Evolutionary conservation across 2,113 vertebrate species (phyloP), one percentile per base, ranked within the genome.

Genomic region (Bubalus kerabau): DNA sequence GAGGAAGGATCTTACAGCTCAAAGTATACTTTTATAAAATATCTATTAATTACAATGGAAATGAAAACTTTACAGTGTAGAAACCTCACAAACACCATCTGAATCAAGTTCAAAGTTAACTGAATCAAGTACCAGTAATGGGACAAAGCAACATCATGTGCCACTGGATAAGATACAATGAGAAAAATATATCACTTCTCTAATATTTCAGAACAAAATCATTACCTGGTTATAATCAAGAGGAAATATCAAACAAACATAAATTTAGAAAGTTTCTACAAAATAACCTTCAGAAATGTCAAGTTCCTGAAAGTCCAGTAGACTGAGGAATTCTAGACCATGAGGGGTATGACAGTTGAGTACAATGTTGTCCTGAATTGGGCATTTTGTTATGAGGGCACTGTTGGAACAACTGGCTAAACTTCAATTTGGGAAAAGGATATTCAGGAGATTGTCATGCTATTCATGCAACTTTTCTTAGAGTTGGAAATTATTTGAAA

Each of bases 401-500:
- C 76, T 56, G 85, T 21, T 46, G 67, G 50, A 96, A 67, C 21
- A 23, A 59, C 0, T 46, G 36, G 56, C 2, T 82, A 50, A 84
- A 62, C 60, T 56, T 84, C 17, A 78, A 46, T 56, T 43, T 71
- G 12, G 21, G 32, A 92, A 48, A 94, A 76, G 4, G 5, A 6
- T n/a, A 57, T 5, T 89, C n/a, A 46, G 32, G 17, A 90, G 21
- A 46, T 76, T 43, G 54, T 76, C 64, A 84, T 92, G 12, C 16
- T 83, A 52, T 30, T 87, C 57, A 80, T 54, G 71, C 8, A 90
- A 21, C 40, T 95, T 87, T 93, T 46, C 64, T 76, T 3, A 71
- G 74, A 86, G 43, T 52, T 90, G 83, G 56, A 40, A 90, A 95
- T 89, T 62, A 92, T 87, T 87, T 90, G 64, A 97, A 91, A 97